These are phyloP conservation scores for Anableps anableps DNA, from an alignment of 2,797 vertebrate genomes.

Conservation along the genomic window DNA sequence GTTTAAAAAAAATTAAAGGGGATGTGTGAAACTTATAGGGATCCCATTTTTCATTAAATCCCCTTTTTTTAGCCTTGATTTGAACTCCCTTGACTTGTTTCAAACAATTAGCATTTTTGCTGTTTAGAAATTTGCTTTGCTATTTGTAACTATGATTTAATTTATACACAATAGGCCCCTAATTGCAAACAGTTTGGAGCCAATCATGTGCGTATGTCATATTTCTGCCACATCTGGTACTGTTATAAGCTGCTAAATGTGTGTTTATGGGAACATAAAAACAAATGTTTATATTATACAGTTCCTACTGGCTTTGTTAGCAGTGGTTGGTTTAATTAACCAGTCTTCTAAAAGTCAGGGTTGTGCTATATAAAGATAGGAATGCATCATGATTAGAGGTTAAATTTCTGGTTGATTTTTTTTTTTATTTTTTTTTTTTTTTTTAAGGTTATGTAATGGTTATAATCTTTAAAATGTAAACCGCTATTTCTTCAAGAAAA, in stretches of 20 bases:
- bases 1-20: not conserved
- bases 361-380: not conserved
- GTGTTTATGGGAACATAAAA: constrained; percentile 15
- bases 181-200: constrained; percentile 12
- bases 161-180: constrained; percentile 7
- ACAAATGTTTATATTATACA: not conserved
- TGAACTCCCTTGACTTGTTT: not conserved
- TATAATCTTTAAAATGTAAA: not conserved
- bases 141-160: constrained; percentile 10
- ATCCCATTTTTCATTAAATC: not conserved
- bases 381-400: constrained; percentile 1
- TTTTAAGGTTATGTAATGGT: not conserved
- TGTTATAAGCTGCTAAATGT: constrained; percentile 11
- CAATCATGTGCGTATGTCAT: constrained; percentile 14
- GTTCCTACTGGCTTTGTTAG: not conserved
- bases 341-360: not conserved
- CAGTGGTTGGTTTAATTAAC: not conserved
- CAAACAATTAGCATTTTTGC: not conserved
- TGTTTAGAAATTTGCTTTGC: not conserved
- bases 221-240: constrained; percentile 21
- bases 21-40: not conserved
- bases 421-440: too few species aligned
- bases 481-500: constrained; percentile 1
- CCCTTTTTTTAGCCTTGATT: not conserved
- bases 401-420: not conserved